A percentile compares a stretch with the other conserved stretches of the same genome.
Evolutionary conservation across 2,797 vertebrate genomes (phyloP).

Genomic region (Crocidura indochinensis): DNA sequence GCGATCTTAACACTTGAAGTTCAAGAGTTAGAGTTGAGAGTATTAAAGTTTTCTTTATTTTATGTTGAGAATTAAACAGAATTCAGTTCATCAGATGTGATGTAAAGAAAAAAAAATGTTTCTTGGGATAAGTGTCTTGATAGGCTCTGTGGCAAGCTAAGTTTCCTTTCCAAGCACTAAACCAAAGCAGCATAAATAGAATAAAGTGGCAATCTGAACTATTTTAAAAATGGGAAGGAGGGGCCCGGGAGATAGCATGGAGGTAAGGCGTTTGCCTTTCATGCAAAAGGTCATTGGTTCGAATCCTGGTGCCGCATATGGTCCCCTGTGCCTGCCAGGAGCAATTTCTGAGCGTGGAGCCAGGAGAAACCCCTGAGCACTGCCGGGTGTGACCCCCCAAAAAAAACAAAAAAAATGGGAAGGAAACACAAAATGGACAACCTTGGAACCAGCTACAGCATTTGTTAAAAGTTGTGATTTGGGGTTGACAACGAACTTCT

Average conservation of each 20-base stretch:
- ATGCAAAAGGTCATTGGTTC: too few species aligned
- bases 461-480: neutral
- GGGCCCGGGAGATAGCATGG: too few species aligned
- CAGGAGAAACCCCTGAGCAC: too few species aligned
- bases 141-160: neutral
- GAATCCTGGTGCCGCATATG: too few species aligned
- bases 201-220: neutral
- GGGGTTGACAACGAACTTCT: neutral
- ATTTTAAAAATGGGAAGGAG: slow-evolving; percentile 37
- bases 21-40: slow-evolving; percentile 11
- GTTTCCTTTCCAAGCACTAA: neutral
- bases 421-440: neutral
- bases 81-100: neutral
- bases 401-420: too few species aligned
- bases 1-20: slow-evolving; percentile 21
- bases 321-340: too few species aligned
- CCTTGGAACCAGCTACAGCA: neutral
- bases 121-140: neutral
- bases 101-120: neutral
- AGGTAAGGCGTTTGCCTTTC: too few species aligned
- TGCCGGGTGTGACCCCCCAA: too few species aligned
- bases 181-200: neutral
- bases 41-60: neutral
- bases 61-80: neutral
- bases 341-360: too few species aligned